Percentiles rank a stretch among this genome's conserved stretches.
These are phyloP conservation scores for Cliona cf. orientalis DNA, from an alignment of 37 sponge, comb jelly and placozoan species.

Conservation along the genomic window DNA sequence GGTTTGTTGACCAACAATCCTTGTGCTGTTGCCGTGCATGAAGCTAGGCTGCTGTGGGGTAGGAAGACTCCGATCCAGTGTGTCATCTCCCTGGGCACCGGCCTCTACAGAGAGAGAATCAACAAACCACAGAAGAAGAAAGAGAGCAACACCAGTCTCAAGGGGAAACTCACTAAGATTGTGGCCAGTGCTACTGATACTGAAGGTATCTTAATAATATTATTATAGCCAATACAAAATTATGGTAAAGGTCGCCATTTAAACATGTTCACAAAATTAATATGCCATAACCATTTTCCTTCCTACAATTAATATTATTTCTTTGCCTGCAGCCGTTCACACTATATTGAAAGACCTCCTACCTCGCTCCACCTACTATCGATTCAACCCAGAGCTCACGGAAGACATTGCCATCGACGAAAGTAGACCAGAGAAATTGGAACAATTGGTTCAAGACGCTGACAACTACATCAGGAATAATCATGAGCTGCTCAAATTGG, in stretches of 20 bases:
- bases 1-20: slow-evolving; percentile 91
- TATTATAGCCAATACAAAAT: not conserved
- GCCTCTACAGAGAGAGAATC: slow-evolving; percentile 25
- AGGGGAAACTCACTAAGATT: slow-evolving; percentile 74
- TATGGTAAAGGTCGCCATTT: not conserved
- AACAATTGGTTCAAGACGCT: slow-evolving; percentile 60
- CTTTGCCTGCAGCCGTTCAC: slow-evolving; percentile 62
- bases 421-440: slow-evolving; percentile 57
- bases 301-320: not conserved
- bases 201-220: slow-evolving; percentile 70
- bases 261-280: not conserved
- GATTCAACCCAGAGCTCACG: slow-evolving; percentile 82
- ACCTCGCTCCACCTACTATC: slow-evolving; percentile 69
- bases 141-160: slow-evolving; percentile 37
- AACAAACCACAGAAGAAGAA: not conserved
- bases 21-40: slow-evolving; percentile 86
- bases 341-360: slow-evolving; percentile 71
- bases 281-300: not conserved
- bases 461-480: slow-evolving; percentile 35
- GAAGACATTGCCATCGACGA: slow-evolving; percentile 81
- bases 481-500: not conserved
- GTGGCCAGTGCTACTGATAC: slow-evolving; percentile 86
- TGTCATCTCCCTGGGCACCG: slow-evolving; percentile 87
- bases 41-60: slow-evolving; percentile 83
- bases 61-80: slow-evolving; percentile 76